phyloP scores from a whole-genome alignment of 1,140 invertebrate genomes.

The Macrosteles quadrilineatus region DNA sequence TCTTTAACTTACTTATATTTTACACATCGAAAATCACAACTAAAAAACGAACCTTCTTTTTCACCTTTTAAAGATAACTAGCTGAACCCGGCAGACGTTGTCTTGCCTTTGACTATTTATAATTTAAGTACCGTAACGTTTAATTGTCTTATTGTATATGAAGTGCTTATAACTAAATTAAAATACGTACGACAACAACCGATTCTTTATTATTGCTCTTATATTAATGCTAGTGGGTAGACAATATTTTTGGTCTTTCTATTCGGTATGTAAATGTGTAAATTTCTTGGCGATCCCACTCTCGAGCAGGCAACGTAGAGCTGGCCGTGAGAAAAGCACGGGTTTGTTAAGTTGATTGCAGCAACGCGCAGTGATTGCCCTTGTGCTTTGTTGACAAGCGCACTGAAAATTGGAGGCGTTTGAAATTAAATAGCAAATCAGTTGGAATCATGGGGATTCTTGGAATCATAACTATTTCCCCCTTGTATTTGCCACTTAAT shows the following conservation, averaged over 20 bases:
- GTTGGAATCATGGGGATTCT: constrained; percentile 29
- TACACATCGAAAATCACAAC: no score
- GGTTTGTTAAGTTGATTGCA: constrained; percentile 38
- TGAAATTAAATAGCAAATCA: constrained; percentile 32
- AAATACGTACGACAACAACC: no score
- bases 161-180: no score
- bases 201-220: no score
- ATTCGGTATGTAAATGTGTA: constrained; percentile 26
- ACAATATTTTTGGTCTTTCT: constrained; percentile 35
- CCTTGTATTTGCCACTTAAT: constrained; percentile 17
- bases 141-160: no score
- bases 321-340: constrained; percentile 47
- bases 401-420: constrained; percentile 47
- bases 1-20: no score
- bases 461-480: constrained; percentile 31
- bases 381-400: constrained; percentile 52
- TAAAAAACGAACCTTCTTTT: no score
- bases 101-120: no score
- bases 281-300: constrained; percentile 22
- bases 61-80: no score
- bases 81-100: no score
- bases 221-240: no score
- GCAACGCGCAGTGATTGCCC: constrained; percentile 40
- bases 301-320: constrained; percentile 47
- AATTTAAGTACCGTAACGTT: no score